Conservation (phyloP, 2,113 vertebrate species). For the Sceloporus undulatus region DNA sequence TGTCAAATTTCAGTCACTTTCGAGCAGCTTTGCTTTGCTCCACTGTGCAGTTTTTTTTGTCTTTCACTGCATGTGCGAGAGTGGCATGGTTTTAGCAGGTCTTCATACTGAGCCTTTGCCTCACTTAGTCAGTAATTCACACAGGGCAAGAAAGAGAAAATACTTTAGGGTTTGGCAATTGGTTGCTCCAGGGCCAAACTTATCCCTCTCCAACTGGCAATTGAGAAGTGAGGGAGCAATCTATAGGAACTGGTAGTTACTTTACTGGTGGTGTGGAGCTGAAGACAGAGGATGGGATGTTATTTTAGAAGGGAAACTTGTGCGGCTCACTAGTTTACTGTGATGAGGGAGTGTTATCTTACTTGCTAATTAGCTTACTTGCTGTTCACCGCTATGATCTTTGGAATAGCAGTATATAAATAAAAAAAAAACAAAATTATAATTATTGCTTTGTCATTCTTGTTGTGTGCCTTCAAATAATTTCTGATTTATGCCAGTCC, state of each 20-base stretch:
- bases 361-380: too few species aligned
- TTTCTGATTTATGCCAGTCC: too few species aligned
- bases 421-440: too few species aligned
- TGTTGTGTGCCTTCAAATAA: too few species aligned
- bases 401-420: too few species aligned
- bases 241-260: neutral
- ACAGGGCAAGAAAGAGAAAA: neutral
- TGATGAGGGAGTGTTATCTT: too few species aligned
- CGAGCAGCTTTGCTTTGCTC: constrained; percentile 1
- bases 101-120: neutral
- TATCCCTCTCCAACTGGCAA: neutral
- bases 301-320: too few species aligned
- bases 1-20: neutral
- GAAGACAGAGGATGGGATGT: too few species aligned
- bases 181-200: neutral
- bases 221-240: neutral
- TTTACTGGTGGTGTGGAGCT: neutral
- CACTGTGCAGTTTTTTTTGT: constrained; percentile 7
- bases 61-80: neutral
- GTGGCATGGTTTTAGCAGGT: neutral
- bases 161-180: too few species aligned
- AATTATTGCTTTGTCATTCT: too few species aligned
- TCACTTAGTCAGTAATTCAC: neutral
- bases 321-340: too few species aligned
- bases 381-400: too few species aligned